Evolutionary conservation across 2,113 vertebrate genomes (phyloP), one percentile per base, ranked within the genome.

Genomic region (Castor canadensis): DNA sequence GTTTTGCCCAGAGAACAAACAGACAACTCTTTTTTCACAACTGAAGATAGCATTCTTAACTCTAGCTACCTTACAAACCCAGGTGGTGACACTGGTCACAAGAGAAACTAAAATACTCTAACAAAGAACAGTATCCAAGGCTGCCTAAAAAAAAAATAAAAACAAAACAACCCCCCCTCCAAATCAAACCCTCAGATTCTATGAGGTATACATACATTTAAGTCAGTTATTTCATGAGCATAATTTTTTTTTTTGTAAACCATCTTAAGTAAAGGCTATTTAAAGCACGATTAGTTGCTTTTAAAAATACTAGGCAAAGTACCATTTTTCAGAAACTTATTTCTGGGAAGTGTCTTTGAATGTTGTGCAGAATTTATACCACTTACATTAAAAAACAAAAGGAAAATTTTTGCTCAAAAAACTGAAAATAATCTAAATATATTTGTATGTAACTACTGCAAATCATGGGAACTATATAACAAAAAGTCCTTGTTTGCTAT

Each of bases 241-340:
- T 5, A 82, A 20, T 56, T 66, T n/a, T n/a, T n/a, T n/a, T n/a
- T n/a, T 75, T 85, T 93, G 3, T 62, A 82, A 77, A 72, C 1
- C 0, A 35, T 93, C 40, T 86, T 73, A 58, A 76, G 66, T 5
- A 76, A 96, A 95, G 71, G 16, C 20, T 67, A 58, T n/a, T 54
- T 40, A 72, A 71, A 43, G 40, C 67, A 84, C 64, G 89, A 87
- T 67, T 58, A 90, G 24, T 93, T 84, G 90, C n/a, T 62, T 62
- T 93, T 86, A 75, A 94, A 95, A 85, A n/a, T 86, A 79, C 4
- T 15, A 86, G 58, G 56, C 83, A 54, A 76, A 87, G 6, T 45
- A 87, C 54, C 80, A 47, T 81, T 90, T 85, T 93, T 93, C 45
- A 82, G 47, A 97, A 88, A 10, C 9, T 54, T 40, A 95, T 93